These are phyloP conservation scores for Psittacula cyanocephala DNA, from an alignment of 2,113 vertebrate species.

Conservation along the genomic window DNA sequence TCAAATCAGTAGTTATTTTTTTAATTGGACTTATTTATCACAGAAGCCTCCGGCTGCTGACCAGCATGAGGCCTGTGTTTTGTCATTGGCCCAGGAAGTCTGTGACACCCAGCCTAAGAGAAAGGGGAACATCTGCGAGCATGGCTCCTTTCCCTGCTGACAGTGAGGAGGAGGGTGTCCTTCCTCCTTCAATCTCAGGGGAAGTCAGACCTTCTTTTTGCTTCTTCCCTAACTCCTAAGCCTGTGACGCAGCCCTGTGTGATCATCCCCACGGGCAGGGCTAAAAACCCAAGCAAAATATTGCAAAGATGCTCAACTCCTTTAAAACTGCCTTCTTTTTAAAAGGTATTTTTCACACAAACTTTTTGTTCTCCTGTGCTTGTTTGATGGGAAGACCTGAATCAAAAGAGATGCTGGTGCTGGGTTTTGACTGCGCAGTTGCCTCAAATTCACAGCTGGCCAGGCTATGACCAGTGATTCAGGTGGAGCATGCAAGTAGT, in stretches of 20 bases:
- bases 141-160: background rate
- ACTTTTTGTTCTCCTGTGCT: background rate
- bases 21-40: background rate
- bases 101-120: slow-evolving; percentile 10
- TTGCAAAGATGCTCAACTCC: background rate
- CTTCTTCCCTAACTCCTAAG: background rate
- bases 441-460: too few relatives aligned
- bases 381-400: background rate
- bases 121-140: background rate
- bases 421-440: background rate
- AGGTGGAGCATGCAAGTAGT: fast-evolving
- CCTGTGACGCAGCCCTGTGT: background rate
- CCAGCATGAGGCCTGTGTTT: background rate
- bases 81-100: background rate
- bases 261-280: background rate
- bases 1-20: background rate
- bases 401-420: background rate
- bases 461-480: fast-evolving
- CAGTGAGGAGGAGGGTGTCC: background rate
- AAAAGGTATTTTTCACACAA: background rate
- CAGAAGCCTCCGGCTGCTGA: background rate
- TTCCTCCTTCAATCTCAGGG: background rate
- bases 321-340: background rate
- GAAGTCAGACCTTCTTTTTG: background rate
- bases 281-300: background rate